Evolutionary conservation across 2,888 invertebrate species (phyloP).

Genomic region (Leptinotarsa peninsularis): DNA sequence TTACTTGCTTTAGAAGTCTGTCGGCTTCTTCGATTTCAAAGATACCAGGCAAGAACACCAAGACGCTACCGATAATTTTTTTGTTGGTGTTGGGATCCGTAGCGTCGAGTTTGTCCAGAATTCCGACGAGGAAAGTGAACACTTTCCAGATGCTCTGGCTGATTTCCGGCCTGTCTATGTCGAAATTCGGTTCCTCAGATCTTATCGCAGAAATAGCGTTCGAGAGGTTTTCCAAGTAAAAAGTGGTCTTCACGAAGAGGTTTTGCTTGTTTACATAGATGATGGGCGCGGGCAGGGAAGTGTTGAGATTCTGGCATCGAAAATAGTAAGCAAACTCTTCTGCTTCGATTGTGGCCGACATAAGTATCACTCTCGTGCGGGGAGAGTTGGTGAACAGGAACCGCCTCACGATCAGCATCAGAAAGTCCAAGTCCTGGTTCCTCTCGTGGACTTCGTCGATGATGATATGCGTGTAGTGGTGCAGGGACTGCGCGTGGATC

Average conservation of each 20-base stretch:
- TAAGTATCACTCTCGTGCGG: slow-evolving; percentile 81
- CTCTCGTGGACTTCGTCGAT: slow-evolving; percentile 96
- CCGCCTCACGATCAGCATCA: slow-evolving; percentile 84
- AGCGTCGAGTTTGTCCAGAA: slow-evolving; percentile 76
- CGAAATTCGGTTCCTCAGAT: slow-evolving; percentile 62
- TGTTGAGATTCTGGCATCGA: slow-evolving; percentile 62
- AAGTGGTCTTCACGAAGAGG: slow-evolving; percentile 72
- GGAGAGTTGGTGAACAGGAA: slow-evolving; percentile 77
- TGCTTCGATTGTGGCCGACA: slow-evolving; percentile 94
- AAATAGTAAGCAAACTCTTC: slow-evolving; percentile 78
- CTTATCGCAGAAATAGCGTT: neutral
- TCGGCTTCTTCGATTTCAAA: slow-evolving; percentile 84
- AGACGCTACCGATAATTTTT: slow-evolving; percentile 72
- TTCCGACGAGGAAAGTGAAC: slow-evolving; percentile 69
- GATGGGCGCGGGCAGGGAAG: slow-evolving; percentile 69
- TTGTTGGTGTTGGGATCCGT: slow-evolving; percentile 50
- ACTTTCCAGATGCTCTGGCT: slow-evolving; percentile 60
- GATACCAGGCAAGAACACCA: slow-evolving; percentile 91
- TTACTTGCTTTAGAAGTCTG: slow-evolving; percentile 56
- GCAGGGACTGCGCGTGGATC: slow-evolving; percentile 77
- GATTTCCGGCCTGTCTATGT: slow-evolving; percentile 68
- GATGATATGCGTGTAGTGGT: slow-evolving; percentile 87
- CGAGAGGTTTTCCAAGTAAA: slow-evolving; percentile 70
- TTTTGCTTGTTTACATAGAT: slow-evolving; percentile 69
- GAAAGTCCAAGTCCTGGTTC: slow-evolving; percentile 91